Evolutionary conservation across 2,888 invertebrate genomes (phyloP), one percentile per base, ranked within the genome.

Genomic region (Scaeva pyrastri): DNA sequence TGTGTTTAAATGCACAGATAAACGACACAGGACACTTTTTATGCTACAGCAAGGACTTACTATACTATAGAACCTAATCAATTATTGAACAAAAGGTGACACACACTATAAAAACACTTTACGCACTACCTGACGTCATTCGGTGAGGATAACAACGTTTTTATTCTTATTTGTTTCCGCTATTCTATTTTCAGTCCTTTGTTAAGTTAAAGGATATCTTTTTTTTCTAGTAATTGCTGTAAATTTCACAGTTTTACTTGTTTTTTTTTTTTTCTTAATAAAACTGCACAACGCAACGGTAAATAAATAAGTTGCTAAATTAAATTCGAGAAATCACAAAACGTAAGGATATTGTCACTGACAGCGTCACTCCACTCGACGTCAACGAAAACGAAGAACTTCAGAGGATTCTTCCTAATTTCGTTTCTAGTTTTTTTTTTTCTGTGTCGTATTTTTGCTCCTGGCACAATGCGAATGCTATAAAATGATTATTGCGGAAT

Each of bases 61-160:
- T n/a, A 11, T 21, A 55, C 19, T 60, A 21, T 41, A 60, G 5
- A 5, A 7, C 14, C 39, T 68, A 68, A 83, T 83, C 68, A 83
- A 79, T 84, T 84, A 84, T 84, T 84, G 41, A 74, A 66, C 52
- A 23, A 45, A 64, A 64, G 7, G 56, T 56, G 48, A 66, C 39
- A 41, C 50, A 52, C 68, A 68, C 52, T 36, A 41, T 23, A 41
- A 58, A 43, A 56, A 43, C 64, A 64, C 76, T 60, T 45, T 41
- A 58, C n/a, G 56, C 36, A 66, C 41, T 39, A 12, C 73, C 78
- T 85, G 85, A 86, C 81, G 85, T 86, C 85, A 86, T 86, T 77
- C 85, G 64, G 12, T 12, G 60, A 71, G 75, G 68, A 77, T 55
- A 72, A 55, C 68, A 80, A 68, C 45, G 41, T 58, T 58, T n/a